Base-by-base conservation (phyloP, 2,888 invertebrate species). In the Cerceris ruficornis region DNA sequence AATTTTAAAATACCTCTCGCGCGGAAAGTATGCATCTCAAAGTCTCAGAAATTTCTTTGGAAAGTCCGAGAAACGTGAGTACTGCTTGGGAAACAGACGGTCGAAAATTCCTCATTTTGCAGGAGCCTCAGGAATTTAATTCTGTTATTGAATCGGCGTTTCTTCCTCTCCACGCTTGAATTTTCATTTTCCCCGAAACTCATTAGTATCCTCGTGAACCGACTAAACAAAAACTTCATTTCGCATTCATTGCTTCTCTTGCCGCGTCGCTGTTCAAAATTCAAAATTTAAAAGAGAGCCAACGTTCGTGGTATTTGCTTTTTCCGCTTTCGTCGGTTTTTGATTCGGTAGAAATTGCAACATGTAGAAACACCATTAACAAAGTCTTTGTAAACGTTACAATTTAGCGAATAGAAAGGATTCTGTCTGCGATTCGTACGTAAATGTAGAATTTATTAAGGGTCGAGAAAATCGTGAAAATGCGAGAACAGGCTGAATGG, bases 151-250 rank as follows among this genome's bases (percentile, higher is more conserved):
- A 59, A n/a, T n/a, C 66, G 62, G 42, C 70, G 70, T 69, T 76
- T 11, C 52, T 52, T 77, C 70, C 68, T 58, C 62, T 65, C 42
- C n/a, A 49, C 62, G 60, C 39, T 67, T 66, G 41, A 73, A 67
- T 67, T 73, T 28, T 39, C 67, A 15, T 58, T 39, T 13, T 41
- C n/a, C 8, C 28, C 28, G 28, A n/a, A 55, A 67, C 58, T 64
- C 58, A 28, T 64, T 77, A 70, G 70, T 68, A 77, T 70, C 66
- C 54, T 64, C 49, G 46, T 61, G 13, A 59, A 66, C 46, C 9
- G 49, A 43, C 77, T 62, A 67, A 70, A 70, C 77, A 77, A 76
- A 55, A 52, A 61, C 77, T 74, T 77, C 70, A 76, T 70, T 77
- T 49, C 28, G 50, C 66, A 77, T 77, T 77, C 77, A 77, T 70